phyloP scores from a whole-genome alignment of 2,888 invertebrate genomes.

The Melanophora roralis region DNA sequence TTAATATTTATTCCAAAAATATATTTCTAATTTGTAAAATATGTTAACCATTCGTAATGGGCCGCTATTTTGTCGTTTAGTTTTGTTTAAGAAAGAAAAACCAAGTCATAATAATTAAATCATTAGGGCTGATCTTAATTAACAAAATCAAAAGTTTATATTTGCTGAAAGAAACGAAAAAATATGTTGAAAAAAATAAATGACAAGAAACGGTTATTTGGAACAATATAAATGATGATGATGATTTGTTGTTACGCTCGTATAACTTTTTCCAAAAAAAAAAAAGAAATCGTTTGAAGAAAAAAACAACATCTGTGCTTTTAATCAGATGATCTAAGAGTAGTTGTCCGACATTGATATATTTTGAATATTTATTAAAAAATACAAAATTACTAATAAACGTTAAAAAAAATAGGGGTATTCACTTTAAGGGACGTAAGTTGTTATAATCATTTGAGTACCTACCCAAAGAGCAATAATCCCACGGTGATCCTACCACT shows the following conservation, averaged over 20 bases:
- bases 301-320: background rate
- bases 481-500: too few relatives aligned
- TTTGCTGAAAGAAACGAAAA: constrained; percentile 29
- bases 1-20: background rate
- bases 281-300: background rate
- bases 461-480: too few relatives aligned
- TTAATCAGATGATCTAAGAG: too few relatives aligned
- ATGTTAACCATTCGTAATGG: constrained; percentile 15
- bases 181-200: constrained; percentile 39
- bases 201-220: constrained; percentile 51
- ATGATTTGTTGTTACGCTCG: background rate
- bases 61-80: constrained; percentile 20
- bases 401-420: too few relatives aligned
- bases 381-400: too few relatives aligned
- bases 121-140: constrained; percentile 56
- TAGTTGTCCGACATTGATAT: too few relatives aligned
- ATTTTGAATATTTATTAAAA: too few relatives aligned
- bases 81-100: background rate
- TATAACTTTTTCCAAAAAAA: too few relatives aligned
- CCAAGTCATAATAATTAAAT: constrained; percentile 26
- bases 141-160: constrained; percentile 36
- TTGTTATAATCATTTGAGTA: too few relatives aligned
- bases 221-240: constrained; percentile 36
- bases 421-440: too few relatives aligned
- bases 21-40: background rate